A percentile compares a stretch with the other conserved stretches of the same genome.
phyloP scores from a whole-genome alignment of 2,888 invertebrate genomes.

The Parochlus steinenii region DNA sequence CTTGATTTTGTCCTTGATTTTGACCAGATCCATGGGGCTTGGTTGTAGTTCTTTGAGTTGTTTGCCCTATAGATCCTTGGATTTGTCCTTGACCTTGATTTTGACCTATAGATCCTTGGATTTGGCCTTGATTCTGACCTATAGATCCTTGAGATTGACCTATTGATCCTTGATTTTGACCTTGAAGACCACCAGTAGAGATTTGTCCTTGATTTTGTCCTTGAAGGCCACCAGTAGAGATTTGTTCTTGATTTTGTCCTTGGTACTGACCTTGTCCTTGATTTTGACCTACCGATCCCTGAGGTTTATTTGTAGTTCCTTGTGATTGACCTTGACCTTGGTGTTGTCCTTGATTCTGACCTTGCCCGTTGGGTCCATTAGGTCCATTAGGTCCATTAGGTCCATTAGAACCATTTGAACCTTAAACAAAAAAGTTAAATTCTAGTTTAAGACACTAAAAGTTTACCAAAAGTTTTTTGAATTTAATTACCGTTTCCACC shows the following conservation, averaged over 20 bases:
- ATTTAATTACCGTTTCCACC: no score
- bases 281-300: not conserved
- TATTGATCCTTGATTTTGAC: no score
- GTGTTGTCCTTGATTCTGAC: not conserved
- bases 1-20: slow-evolving; percentile 3
- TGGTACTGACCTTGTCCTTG: not conserved
- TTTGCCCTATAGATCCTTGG: not conserved
- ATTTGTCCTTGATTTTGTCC: no score
- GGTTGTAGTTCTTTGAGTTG: not conserved
- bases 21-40: not conserved
- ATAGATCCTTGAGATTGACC: not conserved
- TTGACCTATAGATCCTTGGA: not conserved
- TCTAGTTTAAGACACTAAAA: not conserved
- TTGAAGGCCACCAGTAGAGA: no score
- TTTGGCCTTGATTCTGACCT: not conserved
- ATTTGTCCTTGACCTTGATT: slow-evolving; percentile 3
- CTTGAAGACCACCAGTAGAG: no score
- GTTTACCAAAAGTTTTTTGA: not conserved
- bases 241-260: no score
- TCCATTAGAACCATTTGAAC: slow-evolving; percentile 10
- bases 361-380: slow-evolving; percentile 15
- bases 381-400: slow-evolving; percentile 16
- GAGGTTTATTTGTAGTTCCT: not conserved
- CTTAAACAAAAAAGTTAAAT: not conserved
- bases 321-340: not conserved